Percentiles rank a stretch among this genome's conserved stretches.
phyloP scores from a whole-genome alignment of 2,113 vertebrate genomes.

The Tenebrosternarchus preto region DNA sequence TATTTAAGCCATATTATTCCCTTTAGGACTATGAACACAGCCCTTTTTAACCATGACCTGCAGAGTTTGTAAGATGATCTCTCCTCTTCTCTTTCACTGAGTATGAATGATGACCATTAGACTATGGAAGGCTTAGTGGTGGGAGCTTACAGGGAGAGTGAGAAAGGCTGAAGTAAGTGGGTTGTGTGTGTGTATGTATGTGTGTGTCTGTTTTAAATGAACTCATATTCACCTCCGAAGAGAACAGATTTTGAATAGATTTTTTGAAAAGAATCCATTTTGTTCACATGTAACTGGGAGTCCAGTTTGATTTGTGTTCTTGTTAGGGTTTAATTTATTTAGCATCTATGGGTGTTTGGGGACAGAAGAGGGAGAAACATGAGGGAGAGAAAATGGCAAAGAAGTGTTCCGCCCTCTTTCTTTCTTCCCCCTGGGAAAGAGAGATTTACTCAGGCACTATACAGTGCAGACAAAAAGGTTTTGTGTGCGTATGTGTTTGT shows the following conservation, averaged over 20 bases:
- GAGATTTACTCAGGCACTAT: not conserved
- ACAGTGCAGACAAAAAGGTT: not conserved
- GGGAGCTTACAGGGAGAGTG: constrained; percentile 34
- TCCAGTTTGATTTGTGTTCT: too few relatives aligned
- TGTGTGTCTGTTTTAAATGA: not conserved
- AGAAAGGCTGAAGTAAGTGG: constrained; percentile 29
- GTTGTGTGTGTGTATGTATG: constrained; percentile 8
- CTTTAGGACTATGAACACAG: not conserved
- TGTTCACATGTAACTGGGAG: too few relatives aligned
- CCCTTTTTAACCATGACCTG: not conserved
- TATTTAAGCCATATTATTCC: not conserved
- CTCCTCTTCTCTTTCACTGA: constrained; percentile 6
- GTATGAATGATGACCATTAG: not conserved
- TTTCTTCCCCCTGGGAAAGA: not conserved
- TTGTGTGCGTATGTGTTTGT: constrained; percentile 12
- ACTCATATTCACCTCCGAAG: constrained; percentile 20
- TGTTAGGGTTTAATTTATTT: too few relatives aligned
- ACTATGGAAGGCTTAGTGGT: constrained; percentile 28
- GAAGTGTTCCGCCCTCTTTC: not conserved
- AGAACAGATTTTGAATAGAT: not conserved
- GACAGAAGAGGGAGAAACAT: too few relatives aligned
- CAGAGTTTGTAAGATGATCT: not conserved
- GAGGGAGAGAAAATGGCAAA: too few relatives aligned
- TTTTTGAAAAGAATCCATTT: too few relatives aligned
- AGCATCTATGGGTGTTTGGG: too few relatives aligned